Evolutionary conservation across 2,113 vertebrate species (phyloP).

Genomic region (Petrocephalus zakoni): DNA sequence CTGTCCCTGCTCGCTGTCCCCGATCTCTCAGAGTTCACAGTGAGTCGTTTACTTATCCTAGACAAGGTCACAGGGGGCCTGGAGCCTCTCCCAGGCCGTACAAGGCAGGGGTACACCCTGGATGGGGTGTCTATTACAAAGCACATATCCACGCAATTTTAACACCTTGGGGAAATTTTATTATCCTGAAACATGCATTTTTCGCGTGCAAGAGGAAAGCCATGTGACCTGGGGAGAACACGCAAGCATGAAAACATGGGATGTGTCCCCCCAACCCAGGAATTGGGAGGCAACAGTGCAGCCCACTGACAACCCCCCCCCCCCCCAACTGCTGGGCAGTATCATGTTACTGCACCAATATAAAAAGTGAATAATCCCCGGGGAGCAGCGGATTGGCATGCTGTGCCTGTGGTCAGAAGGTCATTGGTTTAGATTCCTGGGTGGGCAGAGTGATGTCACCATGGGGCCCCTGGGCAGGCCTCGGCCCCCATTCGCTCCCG

Average conservation of each 20-base stretch:
- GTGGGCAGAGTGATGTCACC: neutral
- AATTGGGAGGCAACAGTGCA: neutral
- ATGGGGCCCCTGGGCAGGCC: neutral
- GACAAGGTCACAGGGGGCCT: neutral
- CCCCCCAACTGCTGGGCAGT: neutral
- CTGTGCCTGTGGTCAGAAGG: neutral
- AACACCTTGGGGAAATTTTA: neutral
- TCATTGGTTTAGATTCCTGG: neutral
- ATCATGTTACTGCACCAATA: neutral
- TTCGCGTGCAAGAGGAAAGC: neutral
- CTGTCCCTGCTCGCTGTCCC: constrained; percentile 70
- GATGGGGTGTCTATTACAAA: neutral
- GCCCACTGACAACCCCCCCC: neutral
- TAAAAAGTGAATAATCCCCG: neutral
- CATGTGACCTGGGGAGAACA: neutral
- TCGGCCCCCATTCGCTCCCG: neutral
- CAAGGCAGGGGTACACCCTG: neutral
- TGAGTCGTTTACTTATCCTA: constrained; percentile 53
- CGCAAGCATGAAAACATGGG: neutral
- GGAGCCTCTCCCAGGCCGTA: neutral
- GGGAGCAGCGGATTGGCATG: neutral
- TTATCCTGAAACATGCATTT: neutral
- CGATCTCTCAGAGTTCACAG: constrained; percentile 72
- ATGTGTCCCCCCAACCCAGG: neutral
- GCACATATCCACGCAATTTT: neutral